A percentile compares a stretch with the other conserved stretches of the same genome.
Evolutionary conservation across 2,797 vertebrate genomes (phyloP).

Genomic region (Tenualosa thibaudeaui): DNA sequence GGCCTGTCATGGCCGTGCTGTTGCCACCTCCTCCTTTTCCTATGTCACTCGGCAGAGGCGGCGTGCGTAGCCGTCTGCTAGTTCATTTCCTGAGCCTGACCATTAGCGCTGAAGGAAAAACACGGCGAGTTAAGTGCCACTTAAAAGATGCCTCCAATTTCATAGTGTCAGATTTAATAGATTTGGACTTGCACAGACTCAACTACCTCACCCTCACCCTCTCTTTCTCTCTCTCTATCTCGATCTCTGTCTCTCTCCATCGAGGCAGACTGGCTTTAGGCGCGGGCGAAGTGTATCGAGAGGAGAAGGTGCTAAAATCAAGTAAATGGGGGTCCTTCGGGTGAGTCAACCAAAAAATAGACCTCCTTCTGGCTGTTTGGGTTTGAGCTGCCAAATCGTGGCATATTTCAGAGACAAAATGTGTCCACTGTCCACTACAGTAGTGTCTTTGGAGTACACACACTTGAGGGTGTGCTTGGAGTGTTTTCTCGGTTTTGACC

Average conservation of each 20-base stretch:
- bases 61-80: neutral
- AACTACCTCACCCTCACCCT: neutral
- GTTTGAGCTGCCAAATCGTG: neutral
- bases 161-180: conserved; percentile 19
- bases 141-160: conserved; percentile 26
- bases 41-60: neutral
- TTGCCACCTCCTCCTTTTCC: neutral
- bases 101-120: conserved; percentile 5
- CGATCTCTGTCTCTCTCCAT: neutral
- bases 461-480: neutral
- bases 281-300: neutral
- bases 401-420: neutral
- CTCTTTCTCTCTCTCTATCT: neutral
- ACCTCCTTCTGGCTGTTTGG: neutral
- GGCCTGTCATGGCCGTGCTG: neutral
- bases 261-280: neutral
- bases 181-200: neutral
- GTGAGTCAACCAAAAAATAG: neutral
- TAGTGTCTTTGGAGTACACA: neutral
- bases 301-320: neutral
- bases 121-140: conserved; percentile 5
- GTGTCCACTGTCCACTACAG: neutral
- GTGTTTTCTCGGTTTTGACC: neutral
- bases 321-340: neutral
- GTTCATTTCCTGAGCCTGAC: neutral